Conservation (phyloP, 1,140 invertebrate genomes). For the Vanessa atalanta region DNA sequence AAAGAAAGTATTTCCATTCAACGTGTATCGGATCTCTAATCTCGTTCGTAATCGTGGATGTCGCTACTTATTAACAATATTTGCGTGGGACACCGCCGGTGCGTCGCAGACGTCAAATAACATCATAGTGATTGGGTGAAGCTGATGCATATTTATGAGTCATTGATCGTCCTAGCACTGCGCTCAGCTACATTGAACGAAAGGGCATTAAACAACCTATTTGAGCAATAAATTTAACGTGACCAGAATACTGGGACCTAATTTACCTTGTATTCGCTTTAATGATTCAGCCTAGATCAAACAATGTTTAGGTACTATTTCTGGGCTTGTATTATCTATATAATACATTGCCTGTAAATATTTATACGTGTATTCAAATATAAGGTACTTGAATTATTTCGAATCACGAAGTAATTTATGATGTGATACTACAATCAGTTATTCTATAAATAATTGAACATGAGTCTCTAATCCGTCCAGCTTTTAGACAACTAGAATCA, state of each 20-base stretch:
- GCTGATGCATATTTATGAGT: constrained; percentile 46
- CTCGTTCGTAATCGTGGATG: background rate
- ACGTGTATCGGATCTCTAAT: background rate
- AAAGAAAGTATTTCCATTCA: too few species aligned
- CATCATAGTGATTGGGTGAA: constrained; percentile 26
- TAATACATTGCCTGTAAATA: background rate
- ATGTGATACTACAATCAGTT: constrained; percentile 1
- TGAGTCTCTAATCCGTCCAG: background rate
- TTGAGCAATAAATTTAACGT: constrained; percentile 42
- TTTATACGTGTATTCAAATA: background rate
- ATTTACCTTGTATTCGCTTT: constrained; percentile 37
- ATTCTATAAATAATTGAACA: constrained; percentile 23
- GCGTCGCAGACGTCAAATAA: constrained; percentile 31
- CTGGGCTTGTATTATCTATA: background rate
- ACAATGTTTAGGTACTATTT: background rate
- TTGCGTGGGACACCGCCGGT: constrained; percentile 17
- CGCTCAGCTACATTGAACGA: constrained; percentile 26
- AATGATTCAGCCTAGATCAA: background rate
- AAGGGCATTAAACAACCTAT: constrained; percentile 49
- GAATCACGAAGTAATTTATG: background rate
- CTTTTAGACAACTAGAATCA: constrained; percentile 15
- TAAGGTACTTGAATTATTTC: background rate
- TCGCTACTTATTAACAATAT: constrained; percentile 2
- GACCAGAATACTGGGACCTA: constrained; percentile 48
- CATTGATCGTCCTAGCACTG: constrained; percentile 37